Conservation (phyloP, 2,113 vertebrate species). For the Pollimyrus isidori region DNA sequence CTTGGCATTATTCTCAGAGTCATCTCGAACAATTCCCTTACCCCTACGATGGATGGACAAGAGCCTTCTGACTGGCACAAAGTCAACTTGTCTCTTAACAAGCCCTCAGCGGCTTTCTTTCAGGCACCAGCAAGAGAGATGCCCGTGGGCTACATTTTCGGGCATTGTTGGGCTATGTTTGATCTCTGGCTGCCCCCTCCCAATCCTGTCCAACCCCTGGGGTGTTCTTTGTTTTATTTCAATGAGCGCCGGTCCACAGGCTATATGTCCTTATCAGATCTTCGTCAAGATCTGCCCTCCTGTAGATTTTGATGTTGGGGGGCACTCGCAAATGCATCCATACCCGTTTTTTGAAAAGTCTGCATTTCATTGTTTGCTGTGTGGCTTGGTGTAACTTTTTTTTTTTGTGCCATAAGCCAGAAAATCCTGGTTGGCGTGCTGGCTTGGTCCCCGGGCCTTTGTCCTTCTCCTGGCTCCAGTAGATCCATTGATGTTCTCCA, state of each 20-base stretch:
- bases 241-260: neutral
- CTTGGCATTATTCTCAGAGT: constrained; percentile 16
- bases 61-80: constrained; percentile 18
- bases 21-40: constrained; percentile 18
- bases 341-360: constrained; percentile 28
- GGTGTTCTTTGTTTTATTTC: neutral
- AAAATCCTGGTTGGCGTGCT: constrained; percentile 56
- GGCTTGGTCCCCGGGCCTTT: constrained; percentile 47
- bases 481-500: constrained; percentile 60
- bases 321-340: neutral
- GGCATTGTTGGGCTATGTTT: neutral
- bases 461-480: constrained; percentile 44
- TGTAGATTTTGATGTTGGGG: neutral
- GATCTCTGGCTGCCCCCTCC: neutral
- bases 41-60: neutral
- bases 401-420: constrained; percentile 52
- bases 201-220: neutral
- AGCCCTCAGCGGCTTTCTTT: neutral
- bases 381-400: constrained; percentile 6
- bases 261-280: neutral
- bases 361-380: constrained; percentile 32
- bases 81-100: constrained; percentile 21
- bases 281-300: neutral
- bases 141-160: neutral
- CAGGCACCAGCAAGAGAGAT: constrained; percentile 6